Evolutionary conservation across 2,113 vertebrate species (phyloP), one percentile per base, ranked within the genome.

Genomic region (Antechinus flavipes): DNA sequence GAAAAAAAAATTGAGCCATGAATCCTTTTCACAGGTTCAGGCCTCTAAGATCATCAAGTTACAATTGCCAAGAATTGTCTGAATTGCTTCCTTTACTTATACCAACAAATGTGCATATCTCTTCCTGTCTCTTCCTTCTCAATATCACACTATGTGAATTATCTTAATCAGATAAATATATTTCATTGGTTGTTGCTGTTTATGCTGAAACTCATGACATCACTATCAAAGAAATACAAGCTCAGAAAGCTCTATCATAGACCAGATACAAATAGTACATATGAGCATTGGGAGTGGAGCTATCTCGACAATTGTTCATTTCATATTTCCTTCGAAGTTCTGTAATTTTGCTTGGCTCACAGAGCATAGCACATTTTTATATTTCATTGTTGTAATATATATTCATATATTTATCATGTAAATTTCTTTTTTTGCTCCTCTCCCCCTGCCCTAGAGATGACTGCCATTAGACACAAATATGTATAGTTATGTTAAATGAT

Each of bases 71-170:
- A 84, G n/a, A 42, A 84, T 23, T 42, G 19, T 8, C 35, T 2
- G 3, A 10, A 14, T 50, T 30, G 23, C 0, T 93, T 93, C n/a
- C 25, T 94, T 90, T 27, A 9, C 4, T 96, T 90, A 84, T 42
- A 0, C 68, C 19, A 89, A 93, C 90, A 42, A 58, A 89, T 46
- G 35, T 5, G 14, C 50, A 4, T 50, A 23, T 93, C 89, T 90
- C 56, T 91, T 61, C n/a, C 25, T 23, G 7, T 22, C n/a, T 61
- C 93, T 95, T 23, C 49, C 52, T 3, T 94, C 14, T 92, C 91
- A 89, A 91, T 26, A 30, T 7, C 54, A 96, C 58, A 93, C 46
- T 42, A 94, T 92, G 24, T 0, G 24, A 94, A 68, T 92, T 94
- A 84, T 92, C 76, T 6, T 76, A 93, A 9, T 90, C 89, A 91